A percentile compares a stretch with the other conserved stretches of the same genome.
Conservation (phyloP, 1,140 invertebrate genomes). For the Bombus breviceps region DNA sequence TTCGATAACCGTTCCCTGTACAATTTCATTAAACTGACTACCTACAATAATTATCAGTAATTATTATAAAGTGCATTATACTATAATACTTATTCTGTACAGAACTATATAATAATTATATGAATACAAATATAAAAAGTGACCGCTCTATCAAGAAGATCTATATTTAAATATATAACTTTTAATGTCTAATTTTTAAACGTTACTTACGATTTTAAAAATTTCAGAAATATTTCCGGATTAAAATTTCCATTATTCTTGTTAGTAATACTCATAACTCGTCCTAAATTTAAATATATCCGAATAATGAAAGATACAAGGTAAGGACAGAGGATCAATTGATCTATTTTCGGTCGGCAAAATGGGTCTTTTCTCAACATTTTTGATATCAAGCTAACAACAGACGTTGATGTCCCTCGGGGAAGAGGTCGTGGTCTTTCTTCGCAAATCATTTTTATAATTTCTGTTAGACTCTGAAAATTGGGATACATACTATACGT, state of each 20-base stretch:
- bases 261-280: constrained; percentile 39
- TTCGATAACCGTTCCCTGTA: constrained; percentile 67
- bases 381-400: constrained; percentile 74
- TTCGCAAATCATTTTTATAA: constrained; percentile 66
- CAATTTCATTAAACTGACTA: constrained; percentile 40
- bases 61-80: neutral
- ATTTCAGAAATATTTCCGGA: constrained; percentile 50
- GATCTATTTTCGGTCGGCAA: constrained; percentile 71
- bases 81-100: neutral
- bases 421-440: constrained; percentile 66
- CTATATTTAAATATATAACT: neutral
- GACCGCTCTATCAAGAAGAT: neutral
- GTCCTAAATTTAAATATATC: constrained; percentile 76
- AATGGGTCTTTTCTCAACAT: constrained; percentile 71
- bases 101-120: constrained; percentile 5
- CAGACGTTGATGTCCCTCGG: constrained; percentile 36
- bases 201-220: constrained; percentile 22
- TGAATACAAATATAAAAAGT: neutral
- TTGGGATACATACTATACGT: neutral
- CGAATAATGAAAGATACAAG: constrained; percentile 68
- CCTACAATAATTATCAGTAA: constrained; percentile 1
- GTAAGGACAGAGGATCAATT: constrained; percentile 73
- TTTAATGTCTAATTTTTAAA: neutral
- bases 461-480: constrained; percentile 66
- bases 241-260: constrained; percentile 11